Percentiles rank a stretch among this genome's conserved stretches.
Evolutionary conservation across 2,888 invertebrate genomes (phyloP).

Genomic region (Drosophila peninsularis): DNA sequence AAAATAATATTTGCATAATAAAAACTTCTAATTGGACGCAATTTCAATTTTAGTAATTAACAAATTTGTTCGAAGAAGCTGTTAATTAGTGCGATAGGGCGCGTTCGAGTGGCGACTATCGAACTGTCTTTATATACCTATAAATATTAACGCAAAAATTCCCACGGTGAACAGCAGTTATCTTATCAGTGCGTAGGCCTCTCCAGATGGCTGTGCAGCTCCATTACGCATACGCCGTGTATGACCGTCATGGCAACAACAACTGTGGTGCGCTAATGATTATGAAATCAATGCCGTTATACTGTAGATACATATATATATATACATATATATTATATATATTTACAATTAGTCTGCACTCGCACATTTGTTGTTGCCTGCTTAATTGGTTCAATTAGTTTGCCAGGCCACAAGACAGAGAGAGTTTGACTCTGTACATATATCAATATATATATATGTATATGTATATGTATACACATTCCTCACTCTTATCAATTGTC

Average conservation of each 20-base stretch:
- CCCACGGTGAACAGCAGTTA: slow-evolving; percentile 28
- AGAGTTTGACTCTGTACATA: not conserved
- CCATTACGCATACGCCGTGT: slow-evolving; percentile 58
- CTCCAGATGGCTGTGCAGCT: slow-evolving; percentile 4
- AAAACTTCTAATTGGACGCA: slow-evolving; percentile 10
- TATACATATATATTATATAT: too few relatives aligned
- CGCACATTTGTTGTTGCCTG: slow-evolving; percentile 5
- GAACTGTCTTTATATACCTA: not conserved
- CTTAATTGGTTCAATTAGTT: slow-evolving; percentile 64
- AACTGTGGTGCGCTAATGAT: slow-evolving; percentile 34
- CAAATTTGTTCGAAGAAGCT: slow-evolving; percentile 9
- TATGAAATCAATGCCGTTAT: slow-evolving; percentile 58
- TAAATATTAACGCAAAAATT: slow-evolving; percentile 10
- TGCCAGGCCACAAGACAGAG: slow-evolving; percentile 18
- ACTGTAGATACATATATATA: too few relatives aligned
- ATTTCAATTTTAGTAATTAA: not conserved
- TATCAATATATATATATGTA: not conserved
- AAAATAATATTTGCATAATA: not conserved
- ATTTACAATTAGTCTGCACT: not conserved
- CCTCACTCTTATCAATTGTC: slow-evolving; percentile 48
- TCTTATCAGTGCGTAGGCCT: slow-evolving; percentile 30
- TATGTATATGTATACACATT: not conserved
- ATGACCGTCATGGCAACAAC: slow-evolving; percentile 26
- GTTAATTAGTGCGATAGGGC: slow-evolving; percentile 42
- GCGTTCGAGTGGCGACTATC: not conserved